Evolutionary conservation across 2,888 invertebrate genomes (phyloP), one percentile per base, ranked within the genome.

Genomic region (Harpalus rufipes): DNA sequence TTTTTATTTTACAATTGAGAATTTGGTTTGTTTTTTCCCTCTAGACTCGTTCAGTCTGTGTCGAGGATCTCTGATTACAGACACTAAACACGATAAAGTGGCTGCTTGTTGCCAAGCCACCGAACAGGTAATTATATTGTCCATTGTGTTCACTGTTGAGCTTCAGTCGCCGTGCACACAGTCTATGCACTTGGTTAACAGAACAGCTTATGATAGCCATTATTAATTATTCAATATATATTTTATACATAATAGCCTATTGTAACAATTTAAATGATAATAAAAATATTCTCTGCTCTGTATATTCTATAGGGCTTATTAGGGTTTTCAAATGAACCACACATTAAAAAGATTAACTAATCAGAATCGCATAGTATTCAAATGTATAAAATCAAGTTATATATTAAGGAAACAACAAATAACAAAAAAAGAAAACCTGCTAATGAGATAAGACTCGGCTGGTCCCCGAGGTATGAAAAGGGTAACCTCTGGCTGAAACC

Each of bases 261-360:
- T 86, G 86, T 87, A 88, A 88, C 88, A 89, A 88, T 88, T 87
- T 85, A 88, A 88, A 88, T 88, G 86, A 89, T 89, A 89, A 88
- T 88, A 89, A 88, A 90, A 90, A 89, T 84, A 90, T 89, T 89
- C 87, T 89, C 89, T 90, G 90, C 90, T 91, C 91, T 91, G 90
- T 89, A 90, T 90, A 90, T 90, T 88, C 89, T 88, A 89, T 89
- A 89, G 89, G 90, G 90, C 87, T 87, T 87, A 87, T 79, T 61
- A 79, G 84, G 84, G 79, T 79, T 84, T 21, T 32, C 2, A 79
- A 84, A 84, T 56, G 61, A 84, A 84, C 61, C 76, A 81, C 78
- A 58, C 58, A 25, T 25, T 78, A 58, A 51, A 65, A 56, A 39
- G 14, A 59, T 18, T 4, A 63, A 63, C 63, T 63, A 63, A 63